Evolutionary conservation across 2,113 vertebrate genomes (phyloP).

Genomic region (Gadus macrocephalus): DNA sequence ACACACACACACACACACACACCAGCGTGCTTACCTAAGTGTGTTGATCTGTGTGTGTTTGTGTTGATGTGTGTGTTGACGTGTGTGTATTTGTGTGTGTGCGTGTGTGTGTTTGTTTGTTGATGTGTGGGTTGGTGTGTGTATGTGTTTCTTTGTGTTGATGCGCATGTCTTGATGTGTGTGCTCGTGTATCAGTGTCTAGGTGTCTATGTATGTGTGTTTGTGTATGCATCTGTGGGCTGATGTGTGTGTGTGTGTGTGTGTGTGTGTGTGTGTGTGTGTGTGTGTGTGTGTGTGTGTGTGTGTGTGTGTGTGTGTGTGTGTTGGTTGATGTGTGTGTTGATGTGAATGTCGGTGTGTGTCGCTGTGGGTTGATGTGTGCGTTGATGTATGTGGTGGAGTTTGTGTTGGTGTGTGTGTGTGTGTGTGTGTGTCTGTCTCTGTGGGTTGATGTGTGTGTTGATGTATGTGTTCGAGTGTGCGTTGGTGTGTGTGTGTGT

Average conservation of each 20-base stretch:
- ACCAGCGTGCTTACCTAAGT: constrained; percentile 38
- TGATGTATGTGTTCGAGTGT: too few relatives aligned
- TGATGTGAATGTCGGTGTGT: constrained; percentile 4
- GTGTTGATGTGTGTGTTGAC: constrained; percentile 7
- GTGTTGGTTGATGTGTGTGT: constrained; percentile 5
- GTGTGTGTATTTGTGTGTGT: too few relatives aligned
- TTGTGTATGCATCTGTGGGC: too few relatives aligned
- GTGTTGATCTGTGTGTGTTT: constrained; percentile 12
- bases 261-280: constrained; percentile 15
- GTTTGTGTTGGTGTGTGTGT: neutral
- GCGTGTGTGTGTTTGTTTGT: too few relatives aligned
- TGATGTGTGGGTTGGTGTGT: neutral
- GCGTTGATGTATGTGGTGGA: neutral
- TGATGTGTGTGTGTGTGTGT: neutral
- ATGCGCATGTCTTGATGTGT: neutral
- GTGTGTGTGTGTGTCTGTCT: too few relatives aligned
- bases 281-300: constrained; percentile 17
- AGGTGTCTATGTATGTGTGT: constrained; percentile 1
- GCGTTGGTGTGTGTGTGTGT: neutral
- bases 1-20: too few relatives aligned
- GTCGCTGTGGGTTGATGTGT: neutral
- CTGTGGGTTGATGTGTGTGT: constrained; percentile 31
- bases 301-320: neutral
- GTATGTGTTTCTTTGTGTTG: constrained; percentile 16
- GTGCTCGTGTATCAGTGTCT: constrained; percentile 18